Base-by-base conservation (phyloP, 1,140 invertebrate species). In the Lepidurus couesii region DNA sequence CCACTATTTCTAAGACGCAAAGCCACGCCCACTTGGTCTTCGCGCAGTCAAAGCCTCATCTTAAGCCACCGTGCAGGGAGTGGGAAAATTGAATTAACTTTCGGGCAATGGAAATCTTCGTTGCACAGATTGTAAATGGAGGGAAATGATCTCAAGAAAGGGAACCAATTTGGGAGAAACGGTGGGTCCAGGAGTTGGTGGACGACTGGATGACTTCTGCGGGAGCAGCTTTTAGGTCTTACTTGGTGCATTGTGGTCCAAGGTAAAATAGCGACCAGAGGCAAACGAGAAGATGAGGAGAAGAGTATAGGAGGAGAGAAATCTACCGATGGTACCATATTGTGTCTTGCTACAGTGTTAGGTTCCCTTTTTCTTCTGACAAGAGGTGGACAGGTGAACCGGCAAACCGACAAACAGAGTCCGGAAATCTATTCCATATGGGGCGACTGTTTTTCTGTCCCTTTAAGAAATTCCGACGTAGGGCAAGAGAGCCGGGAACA, bases 361-460 rank as follows among this genome's bases (percentile, higher is more conserved):
- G 21, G n/a, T 65, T n/a, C 53, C 53, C 53, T 65, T 65, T 21
- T 65, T 65, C 53, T 65, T 65, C 21, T 65, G 53, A 65, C 53
- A 65, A 65, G 53, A 65, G 53, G 53, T 65, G 53, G 53, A 65
- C 53, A 65, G 53, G 53, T 65, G 53, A 65, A 65, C 53, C 53
- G 21, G 53, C 53, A 65, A 65, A 16, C 53, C 53, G 53, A 65
- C 53, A 65, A 65, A 65, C 53, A 65, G 53, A 21, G 16, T 65
- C 53, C 53, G 53, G 53, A 65, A 65, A 65, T 65, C 16, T 21
- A 11, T 21, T 65, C 53, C 53, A 65, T 65, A 65, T 65, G 53
- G 53, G 21, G 21, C 53, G 21, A 65, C 4, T 65, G 53, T n/a
- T 13, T 34, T 34, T 34, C 34, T 34, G 34, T 3, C 34, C 34